Evolutionary conservation across 2,888 invertebrate species (phyloP), one percentile per base, ranked within the genome.

Genomic region (Dryomyza anilis): DNA sequence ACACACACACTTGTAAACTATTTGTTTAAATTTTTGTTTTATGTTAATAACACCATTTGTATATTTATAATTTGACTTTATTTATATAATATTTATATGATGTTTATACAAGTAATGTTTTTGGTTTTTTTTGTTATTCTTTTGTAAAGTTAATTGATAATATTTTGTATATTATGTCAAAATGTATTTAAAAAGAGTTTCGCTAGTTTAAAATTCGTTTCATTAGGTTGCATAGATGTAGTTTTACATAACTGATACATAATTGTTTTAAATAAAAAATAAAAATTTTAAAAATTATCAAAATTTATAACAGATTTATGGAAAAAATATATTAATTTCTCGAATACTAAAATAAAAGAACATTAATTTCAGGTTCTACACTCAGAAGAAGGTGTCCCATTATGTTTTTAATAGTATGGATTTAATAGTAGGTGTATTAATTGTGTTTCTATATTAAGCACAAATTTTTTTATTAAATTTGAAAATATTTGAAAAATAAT

Each of bases 151-250:
- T 50, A 60, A 68, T 57, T 67, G 61, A 30, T n/a, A 14, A 57
- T 55, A 57, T 61, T 64, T 21, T 63, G 59, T 67, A 64, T 60
- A 45, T 36, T 67, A 67, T 64, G 64, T 68, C 62, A 66, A 63
- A 71, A 66, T 68, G 67, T 69, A 67, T 65, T 73, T 74, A 77
- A 67, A 77, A 78, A 78, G 75, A 75, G 73, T 72, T 78, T 77
- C 73, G 72, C 82, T 82, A 82, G 78, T 81, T 81, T 73, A 81
- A 81, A 81, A 81, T 81, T 81, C 81, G 81, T 81, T 81, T 78
- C 76, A 73, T 76, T 76, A 76, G 73, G 76, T 76, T 78, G 71
- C 67, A 67, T 66, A 68, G 48, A 36, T 62, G 52, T 62, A 52
- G 50, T 55, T 58, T 45, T 45, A 61, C 16, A 58, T n/a, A 12